Conservation (phyloP, 2,888 invertebrate species). For the Pristionchus maxplancki region DNA sequence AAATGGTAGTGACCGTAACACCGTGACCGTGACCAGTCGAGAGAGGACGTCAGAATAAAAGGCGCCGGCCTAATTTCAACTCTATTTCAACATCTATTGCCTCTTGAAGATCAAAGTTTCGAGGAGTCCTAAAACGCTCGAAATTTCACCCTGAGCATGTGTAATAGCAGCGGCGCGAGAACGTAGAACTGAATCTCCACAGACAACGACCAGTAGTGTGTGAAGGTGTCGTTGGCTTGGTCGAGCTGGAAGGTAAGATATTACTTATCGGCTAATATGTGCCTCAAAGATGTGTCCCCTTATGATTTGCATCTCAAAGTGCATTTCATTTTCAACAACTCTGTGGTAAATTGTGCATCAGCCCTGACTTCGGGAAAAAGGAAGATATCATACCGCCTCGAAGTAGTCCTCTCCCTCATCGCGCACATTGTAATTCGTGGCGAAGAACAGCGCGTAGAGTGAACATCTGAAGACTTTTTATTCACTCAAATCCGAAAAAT, state of each 20-base stretch:
- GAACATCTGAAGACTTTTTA: neutral
- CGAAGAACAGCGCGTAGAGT: neutral
- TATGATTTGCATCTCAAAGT: too few species aligned
- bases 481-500: neutral
- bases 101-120: too few species aligned
- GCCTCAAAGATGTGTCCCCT: too few species aligned
- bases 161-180: neutral
- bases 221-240: conserved; percentile 3
- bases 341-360: too few species aligned
- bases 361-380: neutral
- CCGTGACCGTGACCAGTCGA: too few species aligned
- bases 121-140: too few species aligned
- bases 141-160: neutral
- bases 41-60: too few species aligned
- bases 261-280: too few species aligned
- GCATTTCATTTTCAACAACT: too few species aligned
- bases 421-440: neutral
- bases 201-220: neutral
- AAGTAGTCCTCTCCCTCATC: neutral
- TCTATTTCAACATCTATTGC: too few species aligned
- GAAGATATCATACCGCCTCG: neutral
- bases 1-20: too few species aligned
- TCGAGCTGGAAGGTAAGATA: conserved; percentile 11
- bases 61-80: too few species aligned
- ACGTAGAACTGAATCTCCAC: conserved; percentile 33